These are phyloP conservation scores for Epizoanthus rinbou DNA, from an alignment of 92 coral and sea anemone genomes.

Conservation along the genomic window DNA sequence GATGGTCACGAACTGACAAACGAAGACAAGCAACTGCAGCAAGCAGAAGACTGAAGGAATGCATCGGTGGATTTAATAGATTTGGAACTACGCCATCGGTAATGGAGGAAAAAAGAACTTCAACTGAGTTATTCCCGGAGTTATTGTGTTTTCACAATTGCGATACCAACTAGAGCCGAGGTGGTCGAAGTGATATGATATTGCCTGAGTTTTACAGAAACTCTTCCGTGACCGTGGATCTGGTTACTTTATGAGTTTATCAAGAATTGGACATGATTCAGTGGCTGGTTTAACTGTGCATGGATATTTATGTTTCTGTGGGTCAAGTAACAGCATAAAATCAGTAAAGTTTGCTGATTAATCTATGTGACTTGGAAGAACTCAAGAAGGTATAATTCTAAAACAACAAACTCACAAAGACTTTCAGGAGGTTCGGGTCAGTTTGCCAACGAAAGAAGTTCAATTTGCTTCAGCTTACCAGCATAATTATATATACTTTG, in stretches of 20 bases:
- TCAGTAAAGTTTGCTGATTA: no score
- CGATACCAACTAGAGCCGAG: not conserved
- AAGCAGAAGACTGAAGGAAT: not conserved
- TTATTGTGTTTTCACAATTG: no score
- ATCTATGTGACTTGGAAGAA: not conserved
- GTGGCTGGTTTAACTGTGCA: no score
- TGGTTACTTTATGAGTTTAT: no score
- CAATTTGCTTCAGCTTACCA: not conserved
- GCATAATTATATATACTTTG: not conserved
- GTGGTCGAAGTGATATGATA: not conserved
- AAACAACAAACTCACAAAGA: no score
- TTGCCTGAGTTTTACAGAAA: not conserved
- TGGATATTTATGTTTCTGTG: no score
- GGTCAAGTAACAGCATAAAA: no score
- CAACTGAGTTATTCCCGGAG: not conserved
- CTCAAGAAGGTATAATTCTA: no score
- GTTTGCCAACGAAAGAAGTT: slow-evolving; percentile 2
- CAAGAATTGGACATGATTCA: no score
- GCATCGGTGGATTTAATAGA: not conserved
- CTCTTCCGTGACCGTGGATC: no score
- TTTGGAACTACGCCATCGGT: not conserved
- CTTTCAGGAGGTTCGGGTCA: not conserved
- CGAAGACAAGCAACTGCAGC: not conserved
- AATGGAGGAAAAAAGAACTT: not conserved
- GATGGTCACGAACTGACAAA: no score